phyloP scores from a whole-genome alignment of 2,113 vertebrate species.

The Ophthalmolycus amberensis region DNA sequence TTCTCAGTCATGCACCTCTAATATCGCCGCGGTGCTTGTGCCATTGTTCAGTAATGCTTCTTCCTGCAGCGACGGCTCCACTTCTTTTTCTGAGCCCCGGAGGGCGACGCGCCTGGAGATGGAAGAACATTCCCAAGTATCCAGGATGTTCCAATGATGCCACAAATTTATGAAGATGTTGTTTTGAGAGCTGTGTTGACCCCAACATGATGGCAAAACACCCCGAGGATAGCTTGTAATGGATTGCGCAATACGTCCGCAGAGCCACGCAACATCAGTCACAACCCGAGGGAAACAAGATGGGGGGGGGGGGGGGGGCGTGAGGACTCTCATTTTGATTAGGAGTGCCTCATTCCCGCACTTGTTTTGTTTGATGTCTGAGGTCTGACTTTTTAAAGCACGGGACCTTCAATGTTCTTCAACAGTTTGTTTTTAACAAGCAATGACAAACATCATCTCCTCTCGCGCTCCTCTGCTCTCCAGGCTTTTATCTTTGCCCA shows the following conservation, averaged over 20 bases:
- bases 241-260: constrained; percentile 34
- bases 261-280: constrained; percentile 51
- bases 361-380: constrained; percentile 60
- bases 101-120: constrained; percentile 25
- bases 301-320: neutral
- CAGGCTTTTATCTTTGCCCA: constrained; percentile 68
- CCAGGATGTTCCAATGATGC: constrained; percentile 38
- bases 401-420: constrained; percentile 59
- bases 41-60: constrained; percentile 14
- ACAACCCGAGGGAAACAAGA: constrained; percentile 27
- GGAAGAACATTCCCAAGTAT: constrained; percentile 39
- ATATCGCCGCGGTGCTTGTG: neutral
- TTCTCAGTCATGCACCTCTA: neutral
- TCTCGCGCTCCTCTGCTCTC: constrained; percentile 22
- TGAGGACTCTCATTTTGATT: constrained; percentile 67
- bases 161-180: constrained; percentile 69
- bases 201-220: constrained; percentile 50
- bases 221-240: constrained; percentile 62
- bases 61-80: constrained; percentile 25
- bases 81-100: constrained; percentile 14
- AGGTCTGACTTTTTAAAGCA: constrained; percentile 58
- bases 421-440: constrained; percentile 69
- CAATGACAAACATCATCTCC: constrained; percentile 70
- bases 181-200: constrained; percentile 59
- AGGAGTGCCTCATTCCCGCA: constrained; percentile 45